These are phyloP conservation scores for Tineola bisselliella DNA, from an alignment of 2,888 invertebrate species.

Conservation along the genomic window DNA sequence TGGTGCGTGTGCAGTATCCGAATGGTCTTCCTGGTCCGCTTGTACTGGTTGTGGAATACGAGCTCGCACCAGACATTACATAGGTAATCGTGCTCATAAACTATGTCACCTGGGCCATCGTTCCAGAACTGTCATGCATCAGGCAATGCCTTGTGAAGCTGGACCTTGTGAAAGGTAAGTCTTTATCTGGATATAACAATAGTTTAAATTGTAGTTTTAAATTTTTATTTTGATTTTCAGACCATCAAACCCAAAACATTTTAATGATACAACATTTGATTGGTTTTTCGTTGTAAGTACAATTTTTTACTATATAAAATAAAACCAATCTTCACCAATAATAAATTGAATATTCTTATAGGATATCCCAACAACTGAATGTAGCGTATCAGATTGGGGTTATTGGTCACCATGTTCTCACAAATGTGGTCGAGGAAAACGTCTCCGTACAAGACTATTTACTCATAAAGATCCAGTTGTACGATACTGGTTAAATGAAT, in stretches of 20 bases:
- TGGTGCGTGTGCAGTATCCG: conserved; percentile 73
- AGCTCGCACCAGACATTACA: conserved; percentile 74
- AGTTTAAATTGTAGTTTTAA: not conserved
- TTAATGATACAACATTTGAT: conserved; percentile 1
- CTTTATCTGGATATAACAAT: not conserved
- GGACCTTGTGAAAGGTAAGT: conserved; percentile 49
- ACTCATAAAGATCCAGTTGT: conserved; percentile 28
- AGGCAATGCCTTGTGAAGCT: conserved; percentile 52
- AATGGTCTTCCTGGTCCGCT: conserved; percentile 80
- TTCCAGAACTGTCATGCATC: conserved; percentile 45
- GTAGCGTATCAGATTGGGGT: conserved; percentile 75
- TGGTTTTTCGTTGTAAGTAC: conserved; percentile 15
- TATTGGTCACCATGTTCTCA: conserved; percentile 84
- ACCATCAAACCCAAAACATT: not conserved
- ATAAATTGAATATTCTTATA: not conserved
- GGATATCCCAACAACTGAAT: not conserved
- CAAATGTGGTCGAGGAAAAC: conserved; percentile 79
- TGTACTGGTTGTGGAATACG: conserved; percentile 78
- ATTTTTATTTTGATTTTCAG: not conserved
- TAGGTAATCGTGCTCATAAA: conserved; percentile 70
- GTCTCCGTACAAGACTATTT: conserved; percentile 66
- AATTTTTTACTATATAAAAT: too few relatives aligned
- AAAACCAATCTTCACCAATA: too few relatives aligned
- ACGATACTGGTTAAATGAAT: conserved; percentile 33
- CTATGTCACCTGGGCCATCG: conserved; percentile 65